These are phyloP conservation scores for Rhyacophila evoluta DNA, from an alignment of 2,888 invertebrate species.

Conservation along the genomic window DNA sequence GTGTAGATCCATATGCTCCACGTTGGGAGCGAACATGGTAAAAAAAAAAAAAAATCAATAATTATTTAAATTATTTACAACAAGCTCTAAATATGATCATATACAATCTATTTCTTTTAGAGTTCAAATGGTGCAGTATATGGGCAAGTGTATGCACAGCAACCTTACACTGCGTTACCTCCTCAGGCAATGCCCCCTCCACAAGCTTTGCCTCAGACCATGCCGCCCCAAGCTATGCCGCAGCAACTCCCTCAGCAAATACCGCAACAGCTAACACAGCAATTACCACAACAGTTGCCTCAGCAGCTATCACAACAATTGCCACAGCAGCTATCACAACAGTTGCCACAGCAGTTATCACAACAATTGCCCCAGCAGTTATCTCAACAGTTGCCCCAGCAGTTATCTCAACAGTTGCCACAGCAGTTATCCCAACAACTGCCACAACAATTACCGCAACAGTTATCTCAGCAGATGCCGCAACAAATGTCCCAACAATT, in stretches of 20 bases:
- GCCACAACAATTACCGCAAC: background rate
- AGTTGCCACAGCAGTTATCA: background rate
- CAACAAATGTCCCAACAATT: background rate
- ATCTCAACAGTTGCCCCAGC: slow-evolving; percentile 59
- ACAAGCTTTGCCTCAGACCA: slow-evolving; percentile 20
- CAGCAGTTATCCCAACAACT: background rate
- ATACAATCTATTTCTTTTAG: slow-evolving; percentile 55
- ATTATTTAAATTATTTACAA: too few relatives aligned
- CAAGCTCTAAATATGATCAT: too few relatives aligned
- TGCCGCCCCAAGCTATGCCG: slow-evolving; percentile 59
- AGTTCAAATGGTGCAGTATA: slow-evolving; percentile 62
- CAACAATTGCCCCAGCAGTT: background rate
- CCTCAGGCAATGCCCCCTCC: slow-evolving; percentile 52
- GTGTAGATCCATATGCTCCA: too few relatives aligned
- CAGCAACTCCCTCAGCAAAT: slow-evolving; percentile 20
- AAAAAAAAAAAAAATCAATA: too few relatives aligned
- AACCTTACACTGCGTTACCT: slow-evolving; percentile 58
- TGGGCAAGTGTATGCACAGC: slow-evolving; percentile 57
- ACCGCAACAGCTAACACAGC: background rate
- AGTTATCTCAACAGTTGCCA: slow-evolving; percentile 59
- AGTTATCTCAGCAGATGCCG: background rate
- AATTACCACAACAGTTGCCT: background rate
- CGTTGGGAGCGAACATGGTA: too few relatives aligned
- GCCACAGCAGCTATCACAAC: background rate
- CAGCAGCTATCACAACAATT: background rate